Conservation (phyloP, 2,113 vertebrate species). For the Pavo muticus region DNA sequence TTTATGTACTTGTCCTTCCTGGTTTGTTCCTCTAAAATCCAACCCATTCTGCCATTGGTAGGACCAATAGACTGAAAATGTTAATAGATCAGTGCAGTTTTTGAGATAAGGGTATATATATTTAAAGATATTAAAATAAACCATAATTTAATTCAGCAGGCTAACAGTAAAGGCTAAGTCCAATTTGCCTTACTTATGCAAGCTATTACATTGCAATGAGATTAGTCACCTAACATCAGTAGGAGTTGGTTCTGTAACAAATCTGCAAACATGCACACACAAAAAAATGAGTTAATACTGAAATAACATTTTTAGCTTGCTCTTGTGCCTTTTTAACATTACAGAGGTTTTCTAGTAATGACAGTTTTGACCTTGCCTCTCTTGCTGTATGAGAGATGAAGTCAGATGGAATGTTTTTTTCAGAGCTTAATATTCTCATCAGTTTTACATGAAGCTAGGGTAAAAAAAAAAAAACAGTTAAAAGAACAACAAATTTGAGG, state of each 20-base stretch:
- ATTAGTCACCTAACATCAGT: constrained; percentile 61
- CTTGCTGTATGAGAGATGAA: constrained; percentile 7
- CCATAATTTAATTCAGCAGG: not conserved
- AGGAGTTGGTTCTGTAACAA: constrained; percentile 53
- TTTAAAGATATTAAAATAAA: constrained; percentile 24
- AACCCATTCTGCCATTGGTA: not conserved
- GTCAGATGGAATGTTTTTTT: constrained; percentile 4
- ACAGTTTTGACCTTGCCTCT: constrained; percentile 42
- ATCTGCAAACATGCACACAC: constrained; percentile 19
- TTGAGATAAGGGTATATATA: not conserved
- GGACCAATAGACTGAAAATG: not conserved
- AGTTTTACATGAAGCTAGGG: constrained; percentile 20
- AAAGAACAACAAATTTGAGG: constrained; percentile 48
- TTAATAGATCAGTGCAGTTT: not conserved
- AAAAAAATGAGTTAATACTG: not conserved
- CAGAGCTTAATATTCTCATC: constrained; percentile 27
- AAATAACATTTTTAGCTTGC: constrained; percentile 56
- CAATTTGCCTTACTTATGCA: not conserved
- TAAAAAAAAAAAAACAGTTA: not conserved
- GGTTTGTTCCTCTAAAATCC: not conserved
- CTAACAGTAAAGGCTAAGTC: constrained; percentile 30
- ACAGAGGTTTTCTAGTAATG: constrained; percentile 26
- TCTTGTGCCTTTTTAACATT: constrained; percentile 48
- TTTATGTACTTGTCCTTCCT: not conserved
- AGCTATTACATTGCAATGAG: constrained; percentile 38